Base-by-base conservation (phyloP, 1,140 invertebrate genomes). In the Bombus superbus region DNA sequence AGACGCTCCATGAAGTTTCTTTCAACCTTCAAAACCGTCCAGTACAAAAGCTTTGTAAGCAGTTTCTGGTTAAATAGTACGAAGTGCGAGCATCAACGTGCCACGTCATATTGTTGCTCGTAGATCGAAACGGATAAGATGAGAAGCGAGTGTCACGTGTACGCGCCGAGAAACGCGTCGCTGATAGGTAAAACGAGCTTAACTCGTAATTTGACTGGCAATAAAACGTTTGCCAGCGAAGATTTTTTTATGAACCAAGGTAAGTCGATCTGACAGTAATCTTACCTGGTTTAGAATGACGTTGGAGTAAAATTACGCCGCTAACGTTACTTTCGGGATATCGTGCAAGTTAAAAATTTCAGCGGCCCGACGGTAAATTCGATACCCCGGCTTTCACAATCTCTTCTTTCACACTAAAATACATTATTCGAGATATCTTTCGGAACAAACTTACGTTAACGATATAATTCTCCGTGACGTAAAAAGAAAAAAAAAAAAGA, bases 1-100 rank as follows among this genome's bases (percentile, higher is more conserved):
- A 92, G 85, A 81, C 71, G 35, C 82, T 73, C 78, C 74, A 73
- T 25, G 32, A 57, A 76, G 32, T 64, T 62, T 28, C 71, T 81
- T 89, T 83, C 74, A 81, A 53, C 78, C 42, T 89, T 86, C 84
- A 68, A 88, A 85, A 71, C 82, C 79, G 79, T 81, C 57, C 73
- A 28, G 44, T 79, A 78, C 79, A 85, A 71, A 79, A 79, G 78
- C 68, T 81, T 86, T 86, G 75, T 85, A 87, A 81, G 80, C 85
- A 28, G 74, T 76, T 62, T 42, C 66, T 72, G 57, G 68, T 80
- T 85, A 85, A 80, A 85, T 59, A 73, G 76, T 69, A 28, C 42
- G 10, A 3, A 22, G 40, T 32, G 11, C 25, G 25, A 38, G 42
- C 40, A 72, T 79, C 47, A 18, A 15, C n/a, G 18, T 4, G 4